phyloP scores from a whole-genome alignment of 2,113 vertebrate genomes.

The Corythaixoides concolor region DNA sequence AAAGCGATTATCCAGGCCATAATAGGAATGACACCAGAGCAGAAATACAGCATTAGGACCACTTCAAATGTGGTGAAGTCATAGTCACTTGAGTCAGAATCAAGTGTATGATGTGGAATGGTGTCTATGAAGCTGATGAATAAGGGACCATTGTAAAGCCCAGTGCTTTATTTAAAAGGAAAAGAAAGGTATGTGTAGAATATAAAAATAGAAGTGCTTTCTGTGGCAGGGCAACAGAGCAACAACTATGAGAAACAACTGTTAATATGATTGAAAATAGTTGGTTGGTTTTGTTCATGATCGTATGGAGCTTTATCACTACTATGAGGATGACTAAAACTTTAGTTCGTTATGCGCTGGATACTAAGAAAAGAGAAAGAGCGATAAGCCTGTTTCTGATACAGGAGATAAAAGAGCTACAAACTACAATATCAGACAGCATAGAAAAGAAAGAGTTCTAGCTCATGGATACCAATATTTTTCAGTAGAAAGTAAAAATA shows the following conservation, averaged over 20 bases:
- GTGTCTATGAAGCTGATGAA: slow-evolving; percentile 1
- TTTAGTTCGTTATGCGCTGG: neutral
- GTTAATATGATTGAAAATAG: neutral
- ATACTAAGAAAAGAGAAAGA: neutral
- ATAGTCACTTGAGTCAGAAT: slow-evolving; percentile 22
- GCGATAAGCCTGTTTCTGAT: fast-evolving
- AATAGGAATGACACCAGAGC: neutral
- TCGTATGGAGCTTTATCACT: neutral
- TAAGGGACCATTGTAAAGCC: neutral
- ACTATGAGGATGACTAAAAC: neutral
- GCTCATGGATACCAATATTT: neutral
- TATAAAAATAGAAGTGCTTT: slow-evolving; percentile 6
- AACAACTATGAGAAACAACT: neutral
- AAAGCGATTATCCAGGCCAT: neutral
- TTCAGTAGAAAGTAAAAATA: neutral
- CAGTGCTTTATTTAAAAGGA: neutral
- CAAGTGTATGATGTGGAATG: neutral
- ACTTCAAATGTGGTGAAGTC: slow-evolving; percentile 28
- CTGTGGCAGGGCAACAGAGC: neutral
- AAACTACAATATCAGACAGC: neutral
- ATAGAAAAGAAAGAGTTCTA: neutral
- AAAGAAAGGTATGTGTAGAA: neutral
- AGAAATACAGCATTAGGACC: neutral
- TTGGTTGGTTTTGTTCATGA: neutral
- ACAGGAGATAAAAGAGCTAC: neutral